Base-by-base conservation (phyloP, 2,113 vertebrate genomes). In the Apeltes quadracus region DNA sequence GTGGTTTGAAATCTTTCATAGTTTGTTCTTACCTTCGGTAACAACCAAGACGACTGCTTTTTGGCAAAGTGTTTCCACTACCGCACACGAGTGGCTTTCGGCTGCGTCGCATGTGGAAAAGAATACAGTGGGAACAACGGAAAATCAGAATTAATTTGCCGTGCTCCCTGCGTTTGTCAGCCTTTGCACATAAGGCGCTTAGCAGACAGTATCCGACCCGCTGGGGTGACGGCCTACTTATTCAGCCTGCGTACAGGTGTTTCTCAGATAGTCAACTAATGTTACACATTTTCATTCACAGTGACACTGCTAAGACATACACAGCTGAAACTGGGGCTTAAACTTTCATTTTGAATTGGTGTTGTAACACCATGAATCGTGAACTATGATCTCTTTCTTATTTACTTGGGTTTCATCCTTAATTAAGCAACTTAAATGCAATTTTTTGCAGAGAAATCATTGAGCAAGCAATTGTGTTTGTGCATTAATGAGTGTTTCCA, bases 161-260 rank as follows among this genome's bases (percentile, higher is more conserved):
- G 48, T 5, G 61, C 63, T 54, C 44, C 38, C 38, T 34, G 14
- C 71, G 62, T 84, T 72, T 63, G 34, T 72, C 69, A 67, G 65
- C 61, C 44, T 51, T n/a, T 51, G 46, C 38, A 29, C 50, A 43
- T 63, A 27, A 38, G 11, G 18, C 25, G 54, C 61, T 64, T 34
- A 66, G 78, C 70, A 78, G 72, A 81, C 82, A 76, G 61, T 67
- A 72, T 79, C 51, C 54, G 51, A 39, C 64, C 58, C 51, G 36
- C 56, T 75, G 65, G 59, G 27, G 55, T 69, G 82, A 85, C 75
- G 78, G 79, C 32, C 54, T 76, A 82, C 86, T 84, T 68, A 82
- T 88, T 76, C 78, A 79, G 62, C 41, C n/a, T 68, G 56, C 58
- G 51, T 44, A 29, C 32, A 65, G 67, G 43, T 61, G 58, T 73